phyloP scores from a whole-genome alignment of 2,797 vertebrate genomes.

The Scomberomorus guttatus region DNA sequence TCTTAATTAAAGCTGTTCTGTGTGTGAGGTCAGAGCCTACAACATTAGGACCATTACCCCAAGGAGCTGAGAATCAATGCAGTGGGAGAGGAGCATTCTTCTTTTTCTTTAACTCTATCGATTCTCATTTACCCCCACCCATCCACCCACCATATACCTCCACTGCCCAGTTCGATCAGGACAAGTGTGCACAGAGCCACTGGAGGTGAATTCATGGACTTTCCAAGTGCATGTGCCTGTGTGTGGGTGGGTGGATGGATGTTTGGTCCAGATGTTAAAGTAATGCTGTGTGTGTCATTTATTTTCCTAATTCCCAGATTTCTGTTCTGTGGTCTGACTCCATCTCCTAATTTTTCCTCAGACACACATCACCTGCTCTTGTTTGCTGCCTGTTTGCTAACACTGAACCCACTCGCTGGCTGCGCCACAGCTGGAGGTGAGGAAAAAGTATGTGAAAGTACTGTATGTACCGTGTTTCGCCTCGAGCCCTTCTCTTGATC shows the following conservation, averaged over 20 bases:
- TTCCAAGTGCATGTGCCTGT: slow-evolving; percentile 1
- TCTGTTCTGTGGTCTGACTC: slow-evolving; percentile 1
- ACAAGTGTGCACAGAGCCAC: not conserved
- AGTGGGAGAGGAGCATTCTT: slow-evolving; percentile 66
- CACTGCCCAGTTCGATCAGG: slow-evolving; percentile 39
- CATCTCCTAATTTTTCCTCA: slow-evolving; percentile 21
- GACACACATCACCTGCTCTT: slow-evolving; percentile 16
- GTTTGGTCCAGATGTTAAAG: not conserved
- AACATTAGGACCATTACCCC: slow-evolving; percentile 73
- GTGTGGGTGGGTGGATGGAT: slow-evolving; percentile 1
- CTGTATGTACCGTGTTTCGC: slow-evolving; percentile 45
- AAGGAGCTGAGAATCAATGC: slow-evolving; percentile 79
- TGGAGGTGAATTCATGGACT: slow-evolving; percentile 15
- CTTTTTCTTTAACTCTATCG: slow-evolving; percentile 79
- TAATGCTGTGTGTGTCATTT: slow-evolving; percentile 5
- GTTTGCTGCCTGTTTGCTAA: slow-evolving; percentile 26
- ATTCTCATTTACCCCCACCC: slow-evolving; percentile 85
- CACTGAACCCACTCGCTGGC: slow-evolving; percentile 5
- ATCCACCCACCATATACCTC: slow-evolving; percentile 33
- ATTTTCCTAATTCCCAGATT: slow-evolving; percentile 26
- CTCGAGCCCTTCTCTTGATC: slow-evolving; percentile 66
- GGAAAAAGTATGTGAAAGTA: slow-evolving; percentile 41
- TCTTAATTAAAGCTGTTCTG: slow-evolving; percentile 72
- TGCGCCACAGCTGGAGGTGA: slow-evolving; percentile 50
- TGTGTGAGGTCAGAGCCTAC: slow-evolving; percentile 74